Evolutionary conservation across 1,140 invertebrate species (phyloP), one percentile per base, ranked within the genome.

Genomic region (Drosophila lowei): DNA sequence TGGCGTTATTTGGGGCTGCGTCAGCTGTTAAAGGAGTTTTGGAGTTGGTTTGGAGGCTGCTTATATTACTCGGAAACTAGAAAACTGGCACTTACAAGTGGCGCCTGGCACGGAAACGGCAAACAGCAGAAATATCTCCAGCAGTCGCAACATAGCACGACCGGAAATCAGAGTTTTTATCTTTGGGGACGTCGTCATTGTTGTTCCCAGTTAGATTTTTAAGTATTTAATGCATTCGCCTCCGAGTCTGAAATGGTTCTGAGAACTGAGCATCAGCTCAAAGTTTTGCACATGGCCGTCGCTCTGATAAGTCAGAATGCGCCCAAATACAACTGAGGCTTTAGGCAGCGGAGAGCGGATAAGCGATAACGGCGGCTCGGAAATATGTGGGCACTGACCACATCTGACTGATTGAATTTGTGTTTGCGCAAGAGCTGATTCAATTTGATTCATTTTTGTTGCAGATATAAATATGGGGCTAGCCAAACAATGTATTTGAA

Each of bases 141-240:
- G 18, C 25, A 57, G 23, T 25, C 23, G 43, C 47, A 18, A 18
- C 18, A 18, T 18, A 1, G 42, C 50, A 58, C 64, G 72, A 58
- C 83, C 84, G 83, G 83, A 88, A 76, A 63, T 67, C 50, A 38
- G 42, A 16, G 54, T 21, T 64, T 77, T 85, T 88, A 88, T 88
- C 83, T 79, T 42, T 2, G 38, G 11, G 13, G 16, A 56, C 9
- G 7, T 34, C 72, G 55, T 57, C 83, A 79, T 88, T 72, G 30
- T 79, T 54, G 7, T 42, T 11, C 16, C n/a, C 11, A 11, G 11
- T 16, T 25, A 6, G 2, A 28, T 25, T 13, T 38, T 4, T 48
- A 9, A 42, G 28, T 58, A 28, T 34, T 13, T 52, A 63, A 25
- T 81, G 63, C 47, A 47, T 50, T 9, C 60, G 48, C 59, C 44